Base-by-base conservation (phyloP, 2,113 vertebrate genomes). In the Zosterops pallidus region DNA sequence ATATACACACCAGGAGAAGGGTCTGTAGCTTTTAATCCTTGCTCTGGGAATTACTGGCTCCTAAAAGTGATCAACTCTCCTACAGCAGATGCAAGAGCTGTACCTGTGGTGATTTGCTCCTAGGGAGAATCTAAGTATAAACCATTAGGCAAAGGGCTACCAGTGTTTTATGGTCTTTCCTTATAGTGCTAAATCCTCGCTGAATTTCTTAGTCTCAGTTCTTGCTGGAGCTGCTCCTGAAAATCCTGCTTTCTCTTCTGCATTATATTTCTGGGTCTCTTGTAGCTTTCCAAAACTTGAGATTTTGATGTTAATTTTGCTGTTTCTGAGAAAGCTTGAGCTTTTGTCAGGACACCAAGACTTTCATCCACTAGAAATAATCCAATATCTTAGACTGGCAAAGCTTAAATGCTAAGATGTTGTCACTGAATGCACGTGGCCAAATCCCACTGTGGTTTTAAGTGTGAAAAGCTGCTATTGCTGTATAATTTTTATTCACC, bases 1-100 rank as follows among this genome's bases (percentile, higher is more conserved):
- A 2, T 5, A 16, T 4, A 37, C 49, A 42, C 28, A 70, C 7
- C 31, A 83, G 55, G 15, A 63, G 28, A 55, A 14, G 14, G 5
- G 0, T 4, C 5, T 20, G 1, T 5, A 4, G 9, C 24, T 76
- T 6, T 72, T 24, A 4, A 1, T 4, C 1, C 9, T 4, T 3
- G 3, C 3, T 9, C 6, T 5, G 9, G 19, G 39, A 62, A 7
- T 9, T 12, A 3, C 16, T 31, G 9, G 28, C 21, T 0, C 1
- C 6, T 9, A 13, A 13, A 25, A 47, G 13, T 9, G 4, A 21
- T 2, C 0, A 28, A 5, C 5, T 52, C 12, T 44, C 11, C 24
- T 35, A 9, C 16, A 63, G 33, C 2, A 35, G 7, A 5, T 5
- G 25, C 1, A 33, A 50, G 55, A 62, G 21, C 9, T 39, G 17